Evolutionary conservation across 1,140 invertebrate genomes (phyloP), one percentile per base, ranked within the genome.

Genomic region (Episyrphus balteatus): DNA sequence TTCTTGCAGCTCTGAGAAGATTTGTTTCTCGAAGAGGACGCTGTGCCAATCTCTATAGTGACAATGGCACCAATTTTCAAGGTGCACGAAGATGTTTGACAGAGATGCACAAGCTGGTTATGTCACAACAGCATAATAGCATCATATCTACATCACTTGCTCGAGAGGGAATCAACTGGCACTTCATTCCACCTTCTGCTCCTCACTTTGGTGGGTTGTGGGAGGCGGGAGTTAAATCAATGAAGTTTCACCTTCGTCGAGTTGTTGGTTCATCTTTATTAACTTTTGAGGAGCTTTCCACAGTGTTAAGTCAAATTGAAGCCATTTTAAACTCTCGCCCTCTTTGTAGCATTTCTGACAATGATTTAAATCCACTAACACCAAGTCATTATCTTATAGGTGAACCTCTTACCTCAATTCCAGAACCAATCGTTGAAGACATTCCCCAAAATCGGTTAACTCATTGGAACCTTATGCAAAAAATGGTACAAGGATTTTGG

Each of bases 1-100:
- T 70, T 34, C 15, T 70, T 0, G 51, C 56, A 19, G 55, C 59
- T 9, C 54, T 67, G 9, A 31, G 46, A 21, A 44, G 65, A 41
- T 70, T 70, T 47, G 55, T 55, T 10, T 8, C 45, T n/a, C 15
- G 52, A 26, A 11, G 44, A 8, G 62, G 61, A 11, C 30, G 42
- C 11, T 53, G 55, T 36, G 30, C 39, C 5, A 42, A 43, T 13
- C 11, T 43, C 10, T 42, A 42, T 42, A 42, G 41, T 26, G 41
- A 42, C 14, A 10, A 14, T 10, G 41, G 41, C 21, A 42, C 41
- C 10, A 42, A 7, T 7, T 42, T 42, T 42, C 17, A 19, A 10
- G 41, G 41, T 21, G 41, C 41, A n/a, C 9, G 21, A 42, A 9
- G 21, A 10, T 10, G 6, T 42, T 7, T 19, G 18, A 14, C 13